Base-by-base conservation (phyloP, 2,113 vertebrate species). In the Amblyopsis rosae region DNA sequence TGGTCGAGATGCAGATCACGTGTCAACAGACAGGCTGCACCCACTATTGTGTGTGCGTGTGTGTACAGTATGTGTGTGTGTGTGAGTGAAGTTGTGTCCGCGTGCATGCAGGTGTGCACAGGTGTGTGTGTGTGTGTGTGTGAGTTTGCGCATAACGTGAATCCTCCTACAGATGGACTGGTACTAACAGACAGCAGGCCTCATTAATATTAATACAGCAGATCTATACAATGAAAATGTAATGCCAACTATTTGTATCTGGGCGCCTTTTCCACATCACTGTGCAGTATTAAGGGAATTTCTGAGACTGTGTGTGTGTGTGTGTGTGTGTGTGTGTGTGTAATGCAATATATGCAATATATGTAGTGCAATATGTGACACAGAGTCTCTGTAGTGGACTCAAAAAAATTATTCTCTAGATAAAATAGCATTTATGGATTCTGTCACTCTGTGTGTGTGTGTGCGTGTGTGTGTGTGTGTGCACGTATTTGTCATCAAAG, bases 171-270 rank as follows among this genome's bases (percentile, higher is more conserved):
- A 91, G 87, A 91, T 89, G 89, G 83, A 89, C 88, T 76, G 81
- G 66, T 73, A 82, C 87, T 80, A 77, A 83, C 81, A 72, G 83
- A 87, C 84, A 87, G 83, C 85, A 75, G 77, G 75, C 61, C 81
- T 88, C 83, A 85, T 92, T 86, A 83, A 90, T 91, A 87, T 90
- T 87, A 86, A 92, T 85, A 79, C 91, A 75, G 62, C 81, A 83
- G 85, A 91, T 90, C 90, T 86, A 86, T 89, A 86, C 75, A 62
- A 86, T 91, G 70, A 90, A 90, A 89, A 81, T 88, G 86, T 90
- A 80, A 90, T 87, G 81, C 55, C 62, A 78, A 87, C 78, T 77
- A 81, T 89, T 87, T 85, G 82, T 85, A 82, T 80, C 81, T 69
- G 57, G 63, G 33, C 62, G 62, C 69, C 70, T 59, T 33, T 70